A percentile compares a stretch with the other conserved stretches of the same genome.
phyloP scores from a whole-genome alignment of 2,113 vertebrate genomes.

The Colistium nudipinnis region DNA sequence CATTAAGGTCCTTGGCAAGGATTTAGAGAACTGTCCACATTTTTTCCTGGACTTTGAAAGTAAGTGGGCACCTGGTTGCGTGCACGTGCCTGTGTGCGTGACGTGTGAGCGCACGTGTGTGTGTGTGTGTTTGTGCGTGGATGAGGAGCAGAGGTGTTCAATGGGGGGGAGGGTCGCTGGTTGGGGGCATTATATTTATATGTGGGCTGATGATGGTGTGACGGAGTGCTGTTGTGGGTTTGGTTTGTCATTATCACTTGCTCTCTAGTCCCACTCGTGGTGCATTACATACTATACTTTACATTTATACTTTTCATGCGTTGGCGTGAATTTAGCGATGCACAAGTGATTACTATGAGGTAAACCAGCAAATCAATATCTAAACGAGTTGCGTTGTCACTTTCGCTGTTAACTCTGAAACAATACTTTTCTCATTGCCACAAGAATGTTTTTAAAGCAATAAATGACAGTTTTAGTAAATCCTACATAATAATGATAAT shows the following conservation, averaged over 20 bases:
- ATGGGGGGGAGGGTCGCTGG: slow-evolving; percentile 51
- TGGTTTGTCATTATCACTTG: slow-evolving; percentile 66
- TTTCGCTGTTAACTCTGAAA: not conserved
- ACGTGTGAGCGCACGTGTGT: slow-evolving; percentile 47
- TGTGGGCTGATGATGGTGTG: slow-evolving; percentile 63
- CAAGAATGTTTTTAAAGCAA: too few relatives aligned
- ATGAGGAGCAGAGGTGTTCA: slow-evolving; percentile 56
- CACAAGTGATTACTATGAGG: not conserved
- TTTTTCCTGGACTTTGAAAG: slow-evolving; percentile 99
- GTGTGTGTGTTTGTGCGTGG: slow-evolving; percentile 44
- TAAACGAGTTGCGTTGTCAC: too few relatives aligned
- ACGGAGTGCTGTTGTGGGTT: slow-evolving; percentile 69
- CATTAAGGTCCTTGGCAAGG: slow-evolving; percentile 98
- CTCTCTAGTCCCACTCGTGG: slow-evolving; percentile 72
- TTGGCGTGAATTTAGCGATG: not conserved
- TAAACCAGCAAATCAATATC: not conserved
- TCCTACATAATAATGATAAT: too few relatives aligned
- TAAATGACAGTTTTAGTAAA: too few relatives aligned
- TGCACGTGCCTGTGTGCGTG: slow-evolving; percentile 67
- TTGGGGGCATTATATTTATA: slow-evolving; percentile 26
- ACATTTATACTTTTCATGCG: not conserved
- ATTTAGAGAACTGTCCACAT: slow-evolving; percentile 98
- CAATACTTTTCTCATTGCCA: not conserved
- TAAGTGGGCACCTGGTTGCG: slow-evolving; percentile 84
- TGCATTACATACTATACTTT: not conserved